Evolutionary conservation across 2,113 vertebrate species (phyloP).

Genomic region (Hypocryptadius cinnamomeus): DNA sequence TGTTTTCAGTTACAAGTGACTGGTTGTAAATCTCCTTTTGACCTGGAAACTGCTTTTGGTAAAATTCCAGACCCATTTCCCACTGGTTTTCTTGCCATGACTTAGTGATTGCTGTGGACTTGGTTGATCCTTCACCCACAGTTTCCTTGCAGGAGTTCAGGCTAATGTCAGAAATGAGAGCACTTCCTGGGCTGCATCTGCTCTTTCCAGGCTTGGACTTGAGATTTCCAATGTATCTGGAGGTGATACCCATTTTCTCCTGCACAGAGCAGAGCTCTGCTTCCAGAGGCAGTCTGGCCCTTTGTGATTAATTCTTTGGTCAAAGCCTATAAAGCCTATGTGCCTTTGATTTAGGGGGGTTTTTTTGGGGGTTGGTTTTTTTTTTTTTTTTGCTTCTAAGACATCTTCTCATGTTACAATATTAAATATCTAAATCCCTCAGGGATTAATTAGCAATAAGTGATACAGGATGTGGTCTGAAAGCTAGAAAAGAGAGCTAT

Average conservation of each 20-base stretch:
- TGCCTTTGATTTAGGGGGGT: neutral
- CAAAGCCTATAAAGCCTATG: neutral
- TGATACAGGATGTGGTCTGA: neutral
- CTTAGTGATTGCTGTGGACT: too few relatives aligned
- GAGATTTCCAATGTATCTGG: neutral
- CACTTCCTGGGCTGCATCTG: neutral
- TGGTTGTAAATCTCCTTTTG: neutral
- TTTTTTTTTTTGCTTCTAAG: neutral
- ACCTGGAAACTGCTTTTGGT: neutral
- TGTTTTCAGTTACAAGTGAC: neutral
- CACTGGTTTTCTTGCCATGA: neutral
- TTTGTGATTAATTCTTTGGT: neutral
- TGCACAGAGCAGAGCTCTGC: neutral
- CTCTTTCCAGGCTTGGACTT: neutral
- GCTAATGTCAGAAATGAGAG: neutral
- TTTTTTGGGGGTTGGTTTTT: too few relatives aligned
- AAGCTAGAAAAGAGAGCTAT: neutral
- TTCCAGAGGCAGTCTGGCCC: neutral
- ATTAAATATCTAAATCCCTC: neutral
- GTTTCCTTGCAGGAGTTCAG: neutral
- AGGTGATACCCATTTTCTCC: neutral
- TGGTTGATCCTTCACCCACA: neutral
- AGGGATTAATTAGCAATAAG: constrained; percentile 33
- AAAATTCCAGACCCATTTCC: neutral
- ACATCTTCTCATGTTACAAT: neutral